These are phyloP conservation scores for Apis laboriosa DNA, from an alignment of 1,140 invertebrate genomes.

Conservation along the genomic window DNA sequence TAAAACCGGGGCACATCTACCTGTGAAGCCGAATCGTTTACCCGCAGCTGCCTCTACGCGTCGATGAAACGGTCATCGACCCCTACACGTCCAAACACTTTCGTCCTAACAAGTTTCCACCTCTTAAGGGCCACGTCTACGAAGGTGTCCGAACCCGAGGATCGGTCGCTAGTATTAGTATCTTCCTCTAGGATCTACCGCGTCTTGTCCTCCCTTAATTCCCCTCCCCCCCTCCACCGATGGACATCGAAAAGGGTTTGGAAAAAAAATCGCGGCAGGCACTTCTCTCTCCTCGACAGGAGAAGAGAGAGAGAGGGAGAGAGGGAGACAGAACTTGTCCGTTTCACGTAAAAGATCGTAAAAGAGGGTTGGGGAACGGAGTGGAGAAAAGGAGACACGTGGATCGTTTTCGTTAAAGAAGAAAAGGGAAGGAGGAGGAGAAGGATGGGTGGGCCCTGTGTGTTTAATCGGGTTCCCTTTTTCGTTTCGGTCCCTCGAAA, in stretches of 20 bases:
- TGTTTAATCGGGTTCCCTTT: slow-evolving; percentile 25
- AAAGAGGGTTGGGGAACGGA: slow-evolving; percentile 1
- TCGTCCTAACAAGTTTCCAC: slow-evolving; percentile 50
- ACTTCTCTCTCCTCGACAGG: slow-evolving; percentile 10
- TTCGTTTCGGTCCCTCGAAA: slow-evolving; percentile 34
- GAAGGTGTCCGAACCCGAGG: slow-evolving; percentile 7
- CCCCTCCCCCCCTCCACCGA: neutral
- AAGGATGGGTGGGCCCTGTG: slow-evolving; percentile 21
- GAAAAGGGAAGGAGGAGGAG: slow-evolving; percentile 1
- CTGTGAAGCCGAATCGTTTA: slow-evolving; percentile 41
- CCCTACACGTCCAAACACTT: slow-evolving; percentile 36
- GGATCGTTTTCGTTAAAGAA: no score
- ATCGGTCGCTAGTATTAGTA: neutral
- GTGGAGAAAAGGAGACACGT: no score
- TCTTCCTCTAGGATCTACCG: neutral
- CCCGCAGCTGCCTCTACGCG: slow-evolving; percentile 53
- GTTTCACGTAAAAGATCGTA: slow-evolving; percentile 17
- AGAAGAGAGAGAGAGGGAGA: neutral
- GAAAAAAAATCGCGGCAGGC: slow-evolving; percentile 15
- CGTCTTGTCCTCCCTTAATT: neutral
- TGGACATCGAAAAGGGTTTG: neutral
- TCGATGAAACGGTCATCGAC: slow-evolving; percentile 63
- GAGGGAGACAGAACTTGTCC: neutral
- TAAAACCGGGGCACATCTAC: slow-evolving; percentile 32
- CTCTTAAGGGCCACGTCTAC: slow-evolving; percentile 50